Conservation (phyloP, 2,888 invertebrate genomes). For the Rhorus exstirpatorius region DNA sequence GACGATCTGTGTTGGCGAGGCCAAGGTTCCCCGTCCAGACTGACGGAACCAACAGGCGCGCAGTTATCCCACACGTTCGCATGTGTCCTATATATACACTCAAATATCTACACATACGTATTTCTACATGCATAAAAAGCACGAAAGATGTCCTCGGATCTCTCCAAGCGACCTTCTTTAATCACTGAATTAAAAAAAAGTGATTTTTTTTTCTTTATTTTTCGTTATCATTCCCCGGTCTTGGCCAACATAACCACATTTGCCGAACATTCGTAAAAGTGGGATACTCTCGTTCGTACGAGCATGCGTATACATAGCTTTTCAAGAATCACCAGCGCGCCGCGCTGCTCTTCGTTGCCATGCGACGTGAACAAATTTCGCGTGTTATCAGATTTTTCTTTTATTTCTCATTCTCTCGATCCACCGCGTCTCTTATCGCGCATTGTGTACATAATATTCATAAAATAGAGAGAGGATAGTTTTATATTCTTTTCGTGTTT, state of each 20-base stretch:
- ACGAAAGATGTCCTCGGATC: not conserved
- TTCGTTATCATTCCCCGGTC: constrained; percentile 11
- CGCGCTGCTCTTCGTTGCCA: constrained; percentile 30
- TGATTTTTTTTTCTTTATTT: not conserved
- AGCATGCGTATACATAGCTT: not conserved
- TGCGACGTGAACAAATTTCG: constrained; percentile 41
- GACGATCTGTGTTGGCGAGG: constrained; percentile 61
- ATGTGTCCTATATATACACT: constrained; percentile 21
- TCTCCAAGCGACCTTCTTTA: constrained; percentile 41
- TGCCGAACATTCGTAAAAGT: constrained; percentile 21
- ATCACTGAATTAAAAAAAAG: constrained; percentile 10
- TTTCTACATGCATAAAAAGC: not conserved
- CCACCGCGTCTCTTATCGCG: not conserved
- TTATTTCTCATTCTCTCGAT: not conserved
- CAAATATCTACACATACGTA: not conserved
- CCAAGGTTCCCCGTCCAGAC: constrained; percentile 70
- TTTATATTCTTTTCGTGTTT: too few species aligned
- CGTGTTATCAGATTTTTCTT: constrained; percentile 12
- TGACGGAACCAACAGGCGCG: constrained; percentile 48
- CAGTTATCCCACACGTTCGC: constrained; percentile 24
- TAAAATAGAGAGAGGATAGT: too few species aligned
- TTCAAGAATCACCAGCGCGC: not conserved
- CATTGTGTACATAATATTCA: constrained; percentile 13
- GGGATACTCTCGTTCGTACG: not conserved
- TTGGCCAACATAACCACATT: constrained; percentile 22